A percentile compares a stretch with the other conserved stretches of the same genome.
phyloP scores from a whole-genome alignment of 2,113 vertebrate genomes.

The Neogale vison region DNA sequence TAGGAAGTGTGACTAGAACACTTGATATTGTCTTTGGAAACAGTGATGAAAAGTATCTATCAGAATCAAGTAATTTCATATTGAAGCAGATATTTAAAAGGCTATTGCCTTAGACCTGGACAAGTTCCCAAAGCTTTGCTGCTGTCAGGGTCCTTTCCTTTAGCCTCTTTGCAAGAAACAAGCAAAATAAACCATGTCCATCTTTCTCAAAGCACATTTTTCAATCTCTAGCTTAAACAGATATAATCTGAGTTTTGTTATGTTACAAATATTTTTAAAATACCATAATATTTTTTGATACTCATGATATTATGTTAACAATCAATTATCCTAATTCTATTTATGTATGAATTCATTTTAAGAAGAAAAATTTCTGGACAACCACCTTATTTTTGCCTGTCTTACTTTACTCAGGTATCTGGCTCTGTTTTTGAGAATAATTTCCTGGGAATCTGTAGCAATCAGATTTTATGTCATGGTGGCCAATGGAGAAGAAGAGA shows the following conservation, averaged over 20 bases:
- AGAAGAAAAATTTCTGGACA: background rate
- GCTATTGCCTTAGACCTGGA: background rate
- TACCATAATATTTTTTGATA: background rate
- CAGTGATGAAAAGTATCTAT: background rate
- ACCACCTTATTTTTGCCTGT: background rate
- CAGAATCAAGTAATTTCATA: background rate
- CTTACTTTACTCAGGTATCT: background rate
- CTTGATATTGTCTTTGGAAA: background rate
- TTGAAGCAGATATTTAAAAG: background rate
- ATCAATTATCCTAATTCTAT: background rate
- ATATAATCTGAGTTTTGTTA: background rate
- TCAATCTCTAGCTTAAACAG: background rate
- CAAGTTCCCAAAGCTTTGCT: background rate
- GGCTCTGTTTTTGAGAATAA: background rate
- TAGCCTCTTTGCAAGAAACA: background rate
- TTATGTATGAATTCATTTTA: background rate
- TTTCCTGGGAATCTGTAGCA: background rate
- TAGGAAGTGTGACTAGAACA: background rate
- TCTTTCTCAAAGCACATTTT: background rate
- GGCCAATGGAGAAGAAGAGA: background rate
- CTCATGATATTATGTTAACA: background rate
- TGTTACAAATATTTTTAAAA: background rate
- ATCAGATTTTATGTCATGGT: background rate
- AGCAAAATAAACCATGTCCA: background rate
- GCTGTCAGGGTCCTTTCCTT: background rate